These are phyloP conservation scores for Agapornis roseicollis DNA, from an alignment of 2,113 vertebrate species.

Conservation along the genomic window DNA sequence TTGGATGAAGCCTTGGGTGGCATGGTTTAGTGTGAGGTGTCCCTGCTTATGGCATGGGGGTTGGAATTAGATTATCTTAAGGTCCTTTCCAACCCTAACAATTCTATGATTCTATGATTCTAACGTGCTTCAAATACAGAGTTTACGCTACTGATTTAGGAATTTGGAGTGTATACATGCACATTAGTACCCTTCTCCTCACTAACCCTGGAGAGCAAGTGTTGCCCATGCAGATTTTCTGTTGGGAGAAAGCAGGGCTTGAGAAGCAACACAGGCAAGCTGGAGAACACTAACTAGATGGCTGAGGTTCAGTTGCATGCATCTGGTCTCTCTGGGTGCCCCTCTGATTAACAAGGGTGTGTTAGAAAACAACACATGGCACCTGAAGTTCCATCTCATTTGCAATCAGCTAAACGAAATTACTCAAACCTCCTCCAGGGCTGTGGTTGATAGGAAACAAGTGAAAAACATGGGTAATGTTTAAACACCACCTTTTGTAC, in stretches of 20 bases:
- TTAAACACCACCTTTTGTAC: slow-evolving; percentile 10
- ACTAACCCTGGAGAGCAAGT: background rate
- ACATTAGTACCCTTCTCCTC: background rate
- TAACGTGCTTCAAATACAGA: background rate
- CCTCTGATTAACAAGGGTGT: slow-evolving; percentile 39
- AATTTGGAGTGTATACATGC: background rate
- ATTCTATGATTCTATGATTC: too few relatives aligned
- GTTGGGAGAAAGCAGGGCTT: background rate
- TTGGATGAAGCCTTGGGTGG: too few relatives aligned
- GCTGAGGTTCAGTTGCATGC: background rate
- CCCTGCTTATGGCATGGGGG: too few relatives aligned
- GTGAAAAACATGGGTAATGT: background rate
- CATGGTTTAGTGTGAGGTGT: too few relatives aligned
- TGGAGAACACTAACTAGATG: background rate
- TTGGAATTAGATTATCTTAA: too few relatives aligned
- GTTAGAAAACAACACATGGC: slow-evolving; percentile 13
- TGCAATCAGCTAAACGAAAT: slow-evolving; percentile 41
- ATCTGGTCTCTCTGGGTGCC: slow-evolving; percentile 19
- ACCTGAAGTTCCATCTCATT: background rate
- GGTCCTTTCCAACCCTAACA: too few relatives aligned
- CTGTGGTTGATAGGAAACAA: background rate
- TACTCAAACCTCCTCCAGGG: background rate
- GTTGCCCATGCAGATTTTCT: background rate
- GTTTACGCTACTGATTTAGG: background rate
- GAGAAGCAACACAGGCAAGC: background rate